A percentile compares a stretch with the other conserved stretches of the same genome.
Evolutionary conservation across 2,888 invertebrate species (phyloP).

Genomic region (Rutpela maculata): DNA sequence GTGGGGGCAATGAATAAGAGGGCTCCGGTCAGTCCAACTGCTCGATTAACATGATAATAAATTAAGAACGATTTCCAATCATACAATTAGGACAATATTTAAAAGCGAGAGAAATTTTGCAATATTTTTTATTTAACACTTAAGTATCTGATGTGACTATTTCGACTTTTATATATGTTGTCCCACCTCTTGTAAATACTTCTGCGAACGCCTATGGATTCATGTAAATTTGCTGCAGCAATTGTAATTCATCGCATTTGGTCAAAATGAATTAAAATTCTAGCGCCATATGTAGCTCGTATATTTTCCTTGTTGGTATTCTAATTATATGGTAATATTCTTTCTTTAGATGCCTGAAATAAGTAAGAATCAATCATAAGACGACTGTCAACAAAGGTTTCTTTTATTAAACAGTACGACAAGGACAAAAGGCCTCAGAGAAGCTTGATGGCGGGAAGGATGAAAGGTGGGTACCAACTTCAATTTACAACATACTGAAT

Average conservation of each 20-base stretch:
- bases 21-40: too few species aligned
- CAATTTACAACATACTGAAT: too few species aligned
- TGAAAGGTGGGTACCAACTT: too few species aligned
- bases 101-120: too few species aligned
- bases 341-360: conserved; percentile 7
- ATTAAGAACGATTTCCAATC: too few species aligned
- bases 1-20: too few species aligned
- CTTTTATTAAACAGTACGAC: not conserved
- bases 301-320: conserved; percentile 21
- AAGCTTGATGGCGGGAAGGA: not conserved
- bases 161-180: too few species aligned
- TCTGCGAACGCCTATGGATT: not conserved
- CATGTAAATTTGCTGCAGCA: conserved; percentile 14
- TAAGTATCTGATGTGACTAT: too few species aligned
- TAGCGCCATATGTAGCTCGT: conserved; percentile 12
- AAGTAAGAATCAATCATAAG: not conserved
- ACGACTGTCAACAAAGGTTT: not conserved
- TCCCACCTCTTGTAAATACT: not conserved
- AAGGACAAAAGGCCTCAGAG: not conserved
- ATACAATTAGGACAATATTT: too few species aligned
- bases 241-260: conserved; percentile 23
- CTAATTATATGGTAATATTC: conserved; percentile 24
- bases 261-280: conserved; percentile 33
- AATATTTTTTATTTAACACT: too few species aligned
- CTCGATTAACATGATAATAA: too few species aligned